Evolutionary conservation across 2,113 vertebrate species (phyloP), one percentile per base, ranked within the genome.

Genomic region (Haemorhous mexicanus): DNA sequence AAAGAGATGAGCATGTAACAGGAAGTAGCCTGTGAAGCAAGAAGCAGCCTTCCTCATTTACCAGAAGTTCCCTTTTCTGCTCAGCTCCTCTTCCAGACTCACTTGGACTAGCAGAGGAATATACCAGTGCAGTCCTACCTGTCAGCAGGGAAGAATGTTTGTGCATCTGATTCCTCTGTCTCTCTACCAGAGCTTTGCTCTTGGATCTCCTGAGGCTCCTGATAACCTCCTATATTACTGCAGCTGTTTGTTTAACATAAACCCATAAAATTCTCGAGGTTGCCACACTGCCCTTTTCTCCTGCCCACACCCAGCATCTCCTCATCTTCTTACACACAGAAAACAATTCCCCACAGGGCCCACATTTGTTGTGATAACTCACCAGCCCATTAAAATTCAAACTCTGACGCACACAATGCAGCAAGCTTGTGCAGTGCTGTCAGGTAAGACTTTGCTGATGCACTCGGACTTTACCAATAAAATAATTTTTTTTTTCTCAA

Each of bases 21-120:
- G 96, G 96, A 96, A 95, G 84, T 58, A 72, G 92, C 79, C 83
- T 90, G 66, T 94, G 95, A 89, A 91, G 92, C 75, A 96, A 95
- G 89, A 84, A 52, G 43, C 33, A 79, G 53, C 46, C 33, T 95
- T 96, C 85, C 94, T 84, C 90, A 70, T 96, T 94, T 74, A 93
- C 58, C 83, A 89, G 27, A 68, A 91, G 90, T 94, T 97, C 95
- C 90, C 21, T 84, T 95, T 97, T 94, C 78, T 95, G 52, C 56
- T 72, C 55, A 89, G 64, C 63, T 75, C 47, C 70, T 77, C 61
- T 95, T 74, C 84, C 5, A 2, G 30, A 35, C 32, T 44, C 11
- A 1, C 56, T 50, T 74, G 52, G 49, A 77, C 67, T 19, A 78
- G 70, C 67, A 83, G 59, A 83, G 41, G 39, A 87, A 74, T 56